Conservation (phyloP, 2,888 invertebrate species). For the Oligia strigilis region DNA sequence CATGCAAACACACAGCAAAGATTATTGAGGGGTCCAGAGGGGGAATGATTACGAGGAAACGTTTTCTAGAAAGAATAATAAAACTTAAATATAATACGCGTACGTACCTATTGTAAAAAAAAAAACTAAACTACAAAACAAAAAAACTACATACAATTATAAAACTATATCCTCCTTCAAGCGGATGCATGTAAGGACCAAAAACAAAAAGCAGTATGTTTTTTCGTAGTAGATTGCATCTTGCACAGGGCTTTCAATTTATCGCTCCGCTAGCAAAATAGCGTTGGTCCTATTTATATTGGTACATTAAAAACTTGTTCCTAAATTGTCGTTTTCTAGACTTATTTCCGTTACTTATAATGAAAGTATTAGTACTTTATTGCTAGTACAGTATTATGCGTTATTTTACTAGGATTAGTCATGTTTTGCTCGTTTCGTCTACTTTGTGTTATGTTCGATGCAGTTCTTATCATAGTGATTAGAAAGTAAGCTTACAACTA, state of each 20-base stretch:
- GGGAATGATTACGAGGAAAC: too few relatives aligned
- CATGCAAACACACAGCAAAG: background rate
- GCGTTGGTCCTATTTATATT: constrained; percentile 9
- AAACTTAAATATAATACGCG: background rate
- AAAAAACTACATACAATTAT: background rate
- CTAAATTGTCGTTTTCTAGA: constrained; percentile 43
- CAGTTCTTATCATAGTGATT: constrained; percentile 27
- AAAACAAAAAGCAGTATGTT: background rate
- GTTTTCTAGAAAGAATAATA: background rate
- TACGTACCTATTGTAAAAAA: too few relatives aligned
- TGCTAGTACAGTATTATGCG: constrained; percentile 3
- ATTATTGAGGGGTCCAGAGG: background rate
- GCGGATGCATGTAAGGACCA: background rate
- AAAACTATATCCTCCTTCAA: background rate
- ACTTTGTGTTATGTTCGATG: constrained; percentile 18
- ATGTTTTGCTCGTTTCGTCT: constrained; percentile 16
- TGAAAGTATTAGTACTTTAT: constrained; percentile 30
- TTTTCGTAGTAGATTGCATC: background rate
- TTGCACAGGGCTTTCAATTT: background rate
- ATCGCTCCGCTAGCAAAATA: constrained; percentile 17
- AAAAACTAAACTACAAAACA: too few relatives aligned
- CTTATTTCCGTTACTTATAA: constrained; percentile 46
- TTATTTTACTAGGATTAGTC: constrained; percentile 12
- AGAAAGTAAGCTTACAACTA: background rate
- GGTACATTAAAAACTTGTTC: constrained; percentile 50